Evolutionary conservation across 2,797 vertebrate species (phyloP), one percentile per base, ranked within the genome.

Genomic region (Propithecus deckenii): DNA sequence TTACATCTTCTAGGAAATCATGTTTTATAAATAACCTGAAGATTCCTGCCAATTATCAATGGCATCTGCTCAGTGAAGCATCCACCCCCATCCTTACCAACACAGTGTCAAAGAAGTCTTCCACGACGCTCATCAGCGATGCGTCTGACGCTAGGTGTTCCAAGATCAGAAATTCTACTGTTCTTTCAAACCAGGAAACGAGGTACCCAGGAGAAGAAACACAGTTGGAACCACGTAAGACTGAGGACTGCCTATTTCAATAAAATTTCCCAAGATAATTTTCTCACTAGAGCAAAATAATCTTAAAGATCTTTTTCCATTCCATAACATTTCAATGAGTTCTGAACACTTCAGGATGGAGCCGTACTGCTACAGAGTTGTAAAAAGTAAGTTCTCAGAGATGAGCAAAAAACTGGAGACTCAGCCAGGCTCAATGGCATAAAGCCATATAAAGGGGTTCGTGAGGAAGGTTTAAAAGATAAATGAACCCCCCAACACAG

Each of bases 181-280:
- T 95, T 95, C 98, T 98, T 97, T 99, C 98, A 98, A 99, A 99
- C 99, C 99, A 99, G 65, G 98, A 97, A 59, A 98, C 98, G 97
- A 99, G 96, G 99, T 99, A 93, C 95, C 98, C 95, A n/a, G 92
- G 23, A 94, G 91, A 97, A 94, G 30, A 97, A 61, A 46, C 5
- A 59, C 2, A 23, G 8, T 83, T 2, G 52, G 5, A 83, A 81
- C 55, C 30, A 48, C 1, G 0, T 38, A 17, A 30, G 46, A 50
- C 76, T 22, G 3, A 71, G 7, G 23, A 32, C 43, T 30, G 9
- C 0, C 59, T 80, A 41, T 38, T 46, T 41, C 2, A 2, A 25
- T 57, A 72, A 92, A 48, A 74, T 46, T 83, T 67, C 48, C 57
- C 17, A 63, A 43, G 55, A 17, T 28, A 25, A 41, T 32, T 91